Base-by-base conservation (phyloP, 1,140 invertebrate genomes). In the Frieseomelitta varia region DNA sequence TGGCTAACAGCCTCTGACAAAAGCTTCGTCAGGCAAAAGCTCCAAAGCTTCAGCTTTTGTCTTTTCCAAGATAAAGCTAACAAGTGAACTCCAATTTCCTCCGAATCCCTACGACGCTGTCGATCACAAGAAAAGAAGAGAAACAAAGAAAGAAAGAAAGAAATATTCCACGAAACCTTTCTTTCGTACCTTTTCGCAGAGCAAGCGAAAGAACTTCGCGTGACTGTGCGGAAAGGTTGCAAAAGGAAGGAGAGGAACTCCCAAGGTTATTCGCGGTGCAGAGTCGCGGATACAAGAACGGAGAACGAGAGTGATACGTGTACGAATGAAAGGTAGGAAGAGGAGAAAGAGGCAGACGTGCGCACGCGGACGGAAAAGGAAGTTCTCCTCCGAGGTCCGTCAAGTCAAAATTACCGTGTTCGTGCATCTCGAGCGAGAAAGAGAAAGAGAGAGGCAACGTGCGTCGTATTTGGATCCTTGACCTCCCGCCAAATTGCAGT, bases 211-310 rank as follows among this genome's bases (percentile, higher is more conserved):
- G 14, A 58, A 56, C 34, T n/a, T 83, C 68, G 82, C 78, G 73
- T 85, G 86, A 85, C 77, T 76, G 61, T 51, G n/a, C 63, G 75
- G 39, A 47, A 47, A 47, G 87, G 82, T 87, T 87, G 55, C 81
- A 69, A 56, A n/a, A 39, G 6, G 34, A 51, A 61, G 51, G 27
- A 76, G 47, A 75, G 1, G 27, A 58, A 14, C 14, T n/a, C 51
- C 15, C 68, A 58, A 72, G 79, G 55, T 61, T 73, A 30, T 27
- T 34, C 76, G 10, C 51, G 6, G 39, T 6, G 39, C 39, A 6
- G 6, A 63, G 8, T 39, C 56, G 12, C 21, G 24, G 1, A 69
- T 39, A 67, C 27, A 67, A 56, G 53, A 51, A 74, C 12, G 19
- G 34, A 27, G 21, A 21, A 19, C 19, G 27, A 4, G 8, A 3